Evolutionary conservation across 2,797 vertebrate genomes (phyloP).

Genomic region (Rhynchotus rufescens): DNA sequence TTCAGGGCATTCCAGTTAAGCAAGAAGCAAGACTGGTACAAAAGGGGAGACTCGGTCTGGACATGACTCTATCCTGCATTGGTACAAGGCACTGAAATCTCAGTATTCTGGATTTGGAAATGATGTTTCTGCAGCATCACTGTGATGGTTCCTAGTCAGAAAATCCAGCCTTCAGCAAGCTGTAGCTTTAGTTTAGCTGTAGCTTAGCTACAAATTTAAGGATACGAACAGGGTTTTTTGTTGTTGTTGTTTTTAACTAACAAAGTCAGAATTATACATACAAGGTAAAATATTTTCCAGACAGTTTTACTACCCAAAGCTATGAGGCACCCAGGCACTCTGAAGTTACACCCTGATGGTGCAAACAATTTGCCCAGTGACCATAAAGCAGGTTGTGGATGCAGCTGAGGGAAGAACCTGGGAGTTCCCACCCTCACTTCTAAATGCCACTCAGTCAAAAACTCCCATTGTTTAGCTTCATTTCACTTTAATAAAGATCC

Average conservation of each 20-base stretch:
- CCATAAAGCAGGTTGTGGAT: background rate
- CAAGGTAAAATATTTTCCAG: background rate
- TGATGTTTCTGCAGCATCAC: fast-evolving
- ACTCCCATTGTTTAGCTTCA: background rate
- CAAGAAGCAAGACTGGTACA: fast-evolving
- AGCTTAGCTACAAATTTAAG: background rate
- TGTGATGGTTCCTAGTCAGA: background rate
- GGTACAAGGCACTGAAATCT: background rate
- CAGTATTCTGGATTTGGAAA: background rate
- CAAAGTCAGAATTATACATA: background rate
- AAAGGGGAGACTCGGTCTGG: background rate
- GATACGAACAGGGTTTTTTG: background rate
- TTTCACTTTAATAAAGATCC: background rate
- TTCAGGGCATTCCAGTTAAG: fast-evolving
- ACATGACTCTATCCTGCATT: background rate
- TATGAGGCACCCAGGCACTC: background rate
- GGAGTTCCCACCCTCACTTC: background rate
- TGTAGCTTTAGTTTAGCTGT: background rate
- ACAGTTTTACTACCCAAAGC: background rate
- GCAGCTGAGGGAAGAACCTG: background rate
- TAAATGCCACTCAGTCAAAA: background rate
- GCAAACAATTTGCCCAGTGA: background rate
- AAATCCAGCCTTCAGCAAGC: background rate
- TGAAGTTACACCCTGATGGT: background rate
- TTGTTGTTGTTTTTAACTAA: background rate